Conservation (phyloP, 2,113 vertebrate genomes). For the Pangasianodon hypophthalmus region DNA sequence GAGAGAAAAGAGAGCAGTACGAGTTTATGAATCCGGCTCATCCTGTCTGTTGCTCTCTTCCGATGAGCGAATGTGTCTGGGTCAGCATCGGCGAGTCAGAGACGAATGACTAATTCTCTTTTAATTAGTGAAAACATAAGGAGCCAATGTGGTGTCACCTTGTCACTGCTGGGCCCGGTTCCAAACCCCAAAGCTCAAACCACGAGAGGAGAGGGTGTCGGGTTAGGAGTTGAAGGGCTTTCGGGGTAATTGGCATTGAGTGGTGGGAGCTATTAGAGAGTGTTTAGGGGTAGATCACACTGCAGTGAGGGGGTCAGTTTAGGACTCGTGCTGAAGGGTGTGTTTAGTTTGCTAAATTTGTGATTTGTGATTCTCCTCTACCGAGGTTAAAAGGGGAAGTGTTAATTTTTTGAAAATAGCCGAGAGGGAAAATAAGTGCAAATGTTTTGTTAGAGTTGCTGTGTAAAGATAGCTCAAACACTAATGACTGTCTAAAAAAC, state of each 20-base stretch:
- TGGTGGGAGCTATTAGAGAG: slow-evolving; percentile 40
- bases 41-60: not conserved
- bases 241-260: slow-evolving; percentile 41
- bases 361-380: slow-evolving; percentile 39
- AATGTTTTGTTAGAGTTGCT: not conserved
- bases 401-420: slow-evolving; percentile 24
- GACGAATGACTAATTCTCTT: slow-evolving; percentile 53
- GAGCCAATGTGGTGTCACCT: slow-evolving; percentile 54
- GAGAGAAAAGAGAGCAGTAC: not conserved
- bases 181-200: slow-evolving; percentile 50
- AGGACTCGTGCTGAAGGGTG: slow-evolving; percentile 8
- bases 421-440: slow-evolving; percentile 15
- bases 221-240: slow-evolving; percentile 38
- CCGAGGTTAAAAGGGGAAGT: not conserved
- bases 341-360: slow-evolving; percentile 32
- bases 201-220: slow-evolving; percentile 22
- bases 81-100: slow-evolving; percentile 41
- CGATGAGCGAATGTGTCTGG: not conserved
- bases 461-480: slow-evolving; percentile 18
- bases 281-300: slow-evolving; percentile 34
- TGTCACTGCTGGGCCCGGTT: slow-evolving; percentile 52
- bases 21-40: not conserved
- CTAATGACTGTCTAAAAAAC: not conserved
- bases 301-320: slow-evolving; percentile 8
- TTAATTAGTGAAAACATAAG: slow-evolving; percentile 58